Base-by-base conservation (phyloP, 2,797 vertebrate genomes). In the Pseudomugil gertrudae region DNA sequence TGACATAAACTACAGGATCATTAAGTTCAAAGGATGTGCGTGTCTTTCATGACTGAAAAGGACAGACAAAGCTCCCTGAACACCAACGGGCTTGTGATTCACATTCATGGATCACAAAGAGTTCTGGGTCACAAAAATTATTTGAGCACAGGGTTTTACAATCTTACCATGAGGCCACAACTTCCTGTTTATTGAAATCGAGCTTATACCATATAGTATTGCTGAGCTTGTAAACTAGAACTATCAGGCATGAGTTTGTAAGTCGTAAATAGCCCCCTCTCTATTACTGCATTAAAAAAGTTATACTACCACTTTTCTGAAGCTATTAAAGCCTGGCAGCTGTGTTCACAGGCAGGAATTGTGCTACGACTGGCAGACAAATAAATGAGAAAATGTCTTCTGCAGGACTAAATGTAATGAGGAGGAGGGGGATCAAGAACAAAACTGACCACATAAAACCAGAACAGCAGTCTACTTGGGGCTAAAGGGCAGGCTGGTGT, bases 381-480 rank as follows among this genome's bases (percentile, higher is more conserved):
- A 89, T 80, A 82, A 82, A 83, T 78, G 83, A 81, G 75, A 57
- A 3, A 69, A 69, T 35, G 50, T 71, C 61, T 84, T 87, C 79
- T 90, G 80, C 85, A 78, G 85, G 54, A 23, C 47, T 19, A 66
- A 69, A 80, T 78, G 74, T 82, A 74, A 63, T 9, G 1, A 7
- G 64, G 33, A 69, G 64, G 79, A 76, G 71, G 56, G 73, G 78
- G 68, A 59, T 48, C 17, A 10, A 38, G 74, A 82, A 86, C 79
- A 76, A 81, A 84, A 79, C 69, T 81, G 78, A 59, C 80, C 63
- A 89, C 74, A 88, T 84, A 76, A 86, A 69, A 81, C 74, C 8
- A 15, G 67, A 66, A 30, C 71, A 69, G 72, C 69, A 76, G 79
- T 81, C 71, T 84, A 84, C 72, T 82, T 69, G 85, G 68, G 69